Evolutionary conservation across 1,140 invertebrate genomes (phyloP).

Genomic region (Drosophila melanogaster): DNA sequence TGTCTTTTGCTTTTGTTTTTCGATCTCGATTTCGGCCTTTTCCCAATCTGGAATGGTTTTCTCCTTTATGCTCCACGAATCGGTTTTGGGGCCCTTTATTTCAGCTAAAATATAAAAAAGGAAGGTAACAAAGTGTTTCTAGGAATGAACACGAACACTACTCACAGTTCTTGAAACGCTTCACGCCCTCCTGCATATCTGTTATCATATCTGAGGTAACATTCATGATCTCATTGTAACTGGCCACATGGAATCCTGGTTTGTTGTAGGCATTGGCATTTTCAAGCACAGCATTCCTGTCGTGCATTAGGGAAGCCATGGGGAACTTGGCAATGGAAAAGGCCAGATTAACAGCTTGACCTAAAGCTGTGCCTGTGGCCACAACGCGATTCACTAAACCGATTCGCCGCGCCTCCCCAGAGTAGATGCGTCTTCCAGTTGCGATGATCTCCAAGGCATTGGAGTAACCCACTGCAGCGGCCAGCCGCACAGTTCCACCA

Average conservation of each 20-base stretch:
- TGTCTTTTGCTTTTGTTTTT: slow-evolving; percentile 28
- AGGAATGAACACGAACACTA: neutral
- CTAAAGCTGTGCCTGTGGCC: slow-evolving; percentile 92
- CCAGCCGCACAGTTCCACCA: slow-evolving; percentile 92
- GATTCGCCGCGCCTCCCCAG: slow-evolving; percentile 91
- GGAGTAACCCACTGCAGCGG: slow-evolving; percentile 91
- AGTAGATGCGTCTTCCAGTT: slow-evolving; percentile 91
- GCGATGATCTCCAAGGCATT: slow-evolving; percentile 94
- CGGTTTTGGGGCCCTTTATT: slow-evolving; percentile 91
- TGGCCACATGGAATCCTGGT: slow-evolving; percentile 86
- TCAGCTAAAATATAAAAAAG: slow-evolving; percentile 84
- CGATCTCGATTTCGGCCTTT: slow-evolving; percentile 79
- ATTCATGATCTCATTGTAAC: slow-evolving; percentile 89
- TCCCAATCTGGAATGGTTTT: slow-evolving; percentile 86
- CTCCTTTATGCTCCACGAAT: slow-evolving; percentile 87
- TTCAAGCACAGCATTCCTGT: slow-evolving; percentile 87
- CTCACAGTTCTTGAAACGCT: slow-evolving; percentile 87
- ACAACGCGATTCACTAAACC: slow-evolving; percentile 92
- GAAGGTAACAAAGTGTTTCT: neutral
- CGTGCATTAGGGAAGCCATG: slow-evolving; percentile 90
- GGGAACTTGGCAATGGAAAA: slow-evolving; percentile 92
- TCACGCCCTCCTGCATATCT: slow-evolving; percentile 89
- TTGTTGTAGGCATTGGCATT: slow-evolving; percentile 88
- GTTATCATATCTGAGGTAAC: slow-evolving; percentile 87
- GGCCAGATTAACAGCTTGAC: slow-evolving; percentile 91